Conservation (phyloP, 2,888 invertebrate species). For the Sphaerophoria rueppellii region DNA sequence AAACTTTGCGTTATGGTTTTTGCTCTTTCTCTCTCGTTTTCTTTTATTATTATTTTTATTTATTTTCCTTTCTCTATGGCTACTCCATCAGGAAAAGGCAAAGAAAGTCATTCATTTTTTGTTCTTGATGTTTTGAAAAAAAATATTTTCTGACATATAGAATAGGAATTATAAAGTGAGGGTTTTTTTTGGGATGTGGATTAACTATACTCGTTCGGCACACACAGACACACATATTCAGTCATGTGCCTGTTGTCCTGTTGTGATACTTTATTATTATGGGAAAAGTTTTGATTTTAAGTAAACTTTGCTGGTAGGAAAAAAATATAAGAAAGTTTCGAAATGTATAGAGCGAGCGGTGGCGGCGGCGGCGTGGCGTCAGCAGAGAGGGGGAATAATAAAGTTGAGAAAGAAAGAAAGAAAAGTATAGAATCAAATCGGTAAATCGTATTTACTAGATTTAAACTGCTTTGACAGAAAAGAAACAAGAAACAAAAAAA, state of each 20-base stretch:
- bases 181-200: slow-evolving; percentile 20
- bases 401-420: slow-evolving; percentile 40
- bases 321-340: slow-evolving; percentile 52
- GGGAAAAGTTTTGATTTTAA: slow-evolving; percentile 71
- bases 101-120: slow-evolving; percentile 9
- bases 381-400: slow-evolving; percentile 42
- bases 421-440: slow-evolving; percentile 60
- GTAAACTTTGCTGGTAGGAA: slow-evolving; percentile 53
- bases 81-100: slow-evolving; percentile 42
- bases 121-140: slow-evolving; percentile 5
- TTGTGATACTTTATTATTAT: slow-evolving; percentile 71
- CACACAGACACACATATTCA: background rate
- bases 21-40: background rate
- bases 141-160: slow-evolving; percentile 58
- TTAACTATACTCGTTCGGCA: slow-evolving; percentile 4
- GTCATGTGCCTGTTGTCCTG: slow-evolving; percentile 48
- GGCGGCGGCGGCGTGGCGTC: background rate
- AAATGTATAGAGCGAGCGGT: background rate
- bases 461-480: slow-evolving; percentile 27
- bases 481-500: background rate
- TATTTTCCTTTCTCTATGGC: slow-evolving; percentile 29
- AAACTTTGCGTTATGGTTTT: slow-evolving; percentile 59
- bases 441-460: slow-evolving; percentile 40
- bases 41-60: slow-evolving; percentile 1
- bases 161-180: slow-evolving; percentile 63